phyloP scores from a whole-genome alignment of 2,888 invertebrate species.

The Tillus elongatus region DNA sequence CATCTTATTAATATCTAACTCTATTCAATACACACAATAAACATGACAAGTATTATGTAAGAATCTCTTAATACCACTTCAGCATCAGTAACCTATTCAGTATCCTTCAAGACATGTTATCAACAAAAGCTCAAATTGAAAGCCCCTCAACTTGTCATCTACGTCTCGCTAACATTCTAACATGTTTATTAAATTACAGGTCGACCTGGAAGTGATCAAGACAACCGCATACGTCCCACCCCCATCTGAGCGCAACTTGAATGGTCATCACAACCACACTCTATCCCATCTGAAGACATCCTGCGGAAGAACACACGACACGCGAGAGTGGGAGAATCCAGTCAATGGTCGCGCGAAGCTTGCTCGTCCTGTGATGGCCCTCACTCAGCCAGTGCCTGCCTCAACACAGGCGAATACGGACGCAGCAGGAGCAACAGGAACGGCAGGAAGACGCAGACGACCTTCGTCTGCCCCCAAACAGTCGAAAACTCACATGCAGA shows the following conservation, averaged over 20 bases:
- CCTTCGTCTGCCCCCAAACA: constrained; percentile 11
- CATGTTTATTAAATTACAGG: constrained; percentile 36
- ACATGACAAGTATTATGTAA: too few species aligned
- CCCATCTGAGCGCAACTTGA: constrained; percentile 33
- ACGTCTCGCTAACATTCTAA: too few species aligned
- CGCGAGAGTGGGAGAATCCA: constrained; percentile 28
- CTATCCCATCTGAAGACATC: constrained; percentile 27
- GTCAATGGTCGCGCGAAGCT: constrained; percentile 33
- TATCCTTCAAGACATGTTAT: too few species aligned
- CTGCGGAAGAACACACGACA: constrained; percentile 22
- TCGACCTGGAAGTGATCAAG: constrained; percentile 46
- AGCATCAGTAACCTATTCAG: too few species aligned
- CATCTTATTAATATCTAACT: too few species aligned
- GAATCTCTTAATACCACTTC: too few species aligned
- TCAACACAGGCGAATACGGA: constrained; percentile 33
- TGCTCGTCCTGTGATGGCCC: constrained; percentile 11
- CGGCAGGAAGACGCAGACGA: constrained; percentile 24
- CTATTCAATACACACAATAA: too few species aligned
- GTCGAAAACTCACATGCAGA: constrained; percentile 4
- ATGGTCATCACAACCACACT: constrained; percentile 31
- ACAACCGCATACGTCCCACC: constrained; percentile 43
- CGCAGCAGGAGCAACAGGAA: constrained; percentile 29
- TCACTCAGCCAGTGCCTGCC: constrained; percentile 30
- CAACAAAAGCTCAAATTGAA: too few species aligned
- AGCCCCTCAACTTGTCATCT: too few species aligned